Percentiles rank a stretch among this genome's conserved stretches.
Conservation (phyloP, 2,888 invertebrate species). For the Tanytarsus gracilentus region DNA sequence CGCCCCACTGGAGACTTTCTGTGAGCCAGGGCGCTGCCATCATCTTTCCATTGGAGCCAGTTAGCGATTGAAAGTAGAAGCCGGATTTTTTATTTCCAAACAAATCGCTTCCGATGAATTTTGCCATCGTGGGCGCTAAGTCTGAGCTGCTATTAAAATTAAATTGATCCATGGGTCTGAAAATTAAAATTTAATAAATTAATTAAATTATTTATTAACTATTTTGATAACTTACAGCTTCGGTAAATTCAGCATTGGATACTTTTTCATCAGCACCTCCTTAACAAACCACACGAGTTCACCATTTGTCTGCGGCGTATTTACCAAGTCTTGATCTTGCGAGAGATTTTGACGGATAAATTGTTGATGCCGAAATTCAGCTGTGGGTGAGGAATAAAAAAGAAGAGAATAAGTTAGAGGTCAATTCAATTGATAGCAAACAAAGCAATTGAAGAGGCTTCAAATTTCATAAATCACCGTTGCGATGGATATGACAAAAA, state of each 20-base stretch:
- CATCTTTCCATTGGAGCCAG: slow-evolving; percentile 50
- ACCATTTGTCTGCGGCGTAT: slow-evolving; percentile 66
- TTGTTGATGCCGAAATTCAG: slow-evolving; percentile 61
- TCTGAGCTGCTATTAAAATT: slow-evolving; percentile 38
- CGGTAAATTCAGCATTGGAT: slow-evolving; percentile 39
- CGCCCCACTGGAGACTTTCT: slow-evolving; percentile 61
- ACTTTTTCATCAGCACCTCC: slow-evolving; percentile 55
- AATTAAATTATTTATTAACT: too few species aligned
- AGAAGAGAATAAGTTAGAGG: not conserved
- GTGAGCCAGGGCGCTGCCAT: slow-evolving; percentile 65
- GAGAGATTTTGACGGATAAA: slow-evolving; percentile 67
- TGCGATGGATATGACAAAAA: not conserved
- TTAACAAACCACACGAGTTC: slow-evolving; percentile 65
- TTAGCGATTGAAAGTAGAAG: slow-evolving; percentile 58
- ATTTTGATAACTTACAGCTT: slow-evolving; percentile 18
- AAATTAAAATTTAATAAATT: too few species aligned
- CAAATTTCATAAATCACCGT: not conserved
- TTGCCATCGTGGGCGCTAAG: slow-evolving; percentile 38
- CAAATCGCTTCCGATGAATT: slow-evolving; percentile 38
- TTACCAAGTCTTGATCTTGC: slow-evolving; percentile 63
- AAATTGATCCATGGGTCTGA: slow-evolving; percentile 33
- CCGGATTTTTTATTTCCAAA: slow-evolving; percentile 49
- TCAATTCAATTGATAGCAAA: slow-evolving; percentile 4
- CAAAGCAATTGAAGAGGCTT: slow-evolving; percentile 9
- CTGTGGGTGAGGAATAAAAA: slow-evolving; percentile 35